phyloP scores from a whole-genome alignment of 2,113 vertebrate genomes.

The Phalacrocorax brasilianus region DNA sequence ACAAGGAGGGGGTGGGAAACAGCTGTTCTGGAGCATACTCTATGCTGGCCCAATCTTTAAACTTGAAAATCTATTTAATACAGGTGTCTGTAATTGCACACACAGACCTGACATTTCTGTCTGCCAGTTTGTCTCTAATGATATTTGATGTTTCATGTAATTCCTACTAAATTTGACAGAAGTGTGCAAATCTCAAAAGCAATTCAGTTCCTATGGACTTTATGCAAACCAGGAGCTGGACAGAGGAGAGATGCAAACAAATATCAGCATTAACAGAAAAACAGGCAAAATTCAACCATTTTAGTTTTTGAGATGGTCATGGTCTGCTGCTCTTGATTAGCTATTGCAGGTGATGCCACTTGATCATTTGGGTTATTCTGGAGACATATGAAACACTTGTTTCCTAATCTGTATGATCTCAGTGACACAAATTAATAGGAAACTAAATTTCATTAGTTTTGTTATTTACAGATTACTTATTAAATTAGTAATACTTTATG shows the following conservation, averaged over 20 bases:
- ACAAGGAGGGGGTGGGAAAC: fast-evolving
- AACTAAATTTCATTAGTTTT: background rate
- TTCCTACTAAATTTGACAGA: background rate
- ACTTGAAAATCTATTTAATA: background rate
- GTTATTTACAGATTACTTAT: background rate
- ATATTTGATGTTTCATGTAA: background rate
- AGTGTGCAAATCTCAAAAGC: background rate
- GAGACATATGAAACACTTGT: background rate
- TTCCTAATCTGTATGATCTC: background rate
- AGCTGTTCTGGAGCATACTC: background rate
- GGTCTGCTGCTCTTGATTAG: background rate
- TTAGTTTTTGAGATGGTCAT: background rate
- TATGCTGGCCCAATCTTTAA: background rate
- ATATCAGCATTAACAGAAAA: background rate
- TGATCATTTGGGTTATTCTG: background rate
- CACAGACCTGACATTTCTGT: background rate
- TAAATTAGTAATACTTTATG: background rate
- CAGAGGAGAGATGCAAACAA: background rate
- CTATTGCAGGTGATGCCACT: background rate
- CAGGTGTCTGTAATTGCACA: background rate
- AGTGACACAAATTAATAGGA: background rate
- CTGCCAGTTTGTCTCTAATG: background rate
- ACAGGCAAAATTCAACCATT: background rate
- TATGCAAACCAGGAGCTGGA: background rate
- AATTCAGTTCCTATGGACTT: background rate